Base-by-base conservation (phyloP, 2,888 invertebrate species). In the Acleris cristana region DNA sequence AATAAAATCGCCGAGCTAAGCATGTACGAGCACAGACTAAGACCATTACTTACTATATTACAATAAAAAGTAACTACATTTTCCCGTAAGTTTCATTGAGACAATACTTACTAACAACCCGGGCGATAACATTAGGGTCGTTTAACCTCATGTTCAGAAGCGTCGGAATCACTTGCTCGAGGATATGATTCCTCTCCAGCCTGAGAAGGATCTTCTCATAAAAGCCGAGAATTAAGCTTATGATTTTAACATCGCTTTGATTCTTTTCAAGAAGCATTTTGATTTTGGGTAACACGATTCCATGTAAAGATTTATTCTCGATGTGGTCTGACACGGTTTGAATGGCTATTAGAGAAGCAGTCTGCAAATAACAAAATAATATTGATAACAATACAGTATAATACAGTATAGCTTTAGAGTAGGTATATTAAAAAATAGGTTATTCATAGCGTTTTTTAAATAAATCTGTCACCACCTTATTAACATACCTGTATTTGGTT, bases 151-250 rank as follows among this genome's bases (percentile, higher is more conserved):
- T 97, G 76, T 96, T 96, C 80, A 96, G 96, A 44, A 99, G 93
- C 72, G 99, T 94, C 1, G 98, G 98, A 73, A 99, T 94, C 55
- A 99, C 97, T 79, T 98, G 97, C 78, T 98, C 98, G 77, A 98
- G 95, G 68, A 99, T 96, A 86, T 98, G 97, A 68, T 95, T 95
- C 80, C 96, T 96, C 76, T 99, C 98, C 74, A 99, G 93, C 74
- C 97, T 95, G 76, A 96, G 95, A 73, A 99, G 91, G 19, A 97
- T 96, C 78, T 95, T 95, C 86, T 98, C 97, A 63, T 95, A 95
- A 82, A 97, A 96, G 19, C 95, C 95, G 4, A 98, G 92, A 16
- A 96, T 96, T 77, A 96, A 96, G 76, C 96, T 95, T 51, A 97
- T 95, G 64, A 98, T 95, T 85, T 97, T 96, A 44, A 96, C 93